A percentile compares a stretch with the other conserved stretches of the same genome.
Evolutionary conservation across 1,140 invertebrate genomes (phyloP).

Genomic region (Cataglyphis hispanica): DNA sequence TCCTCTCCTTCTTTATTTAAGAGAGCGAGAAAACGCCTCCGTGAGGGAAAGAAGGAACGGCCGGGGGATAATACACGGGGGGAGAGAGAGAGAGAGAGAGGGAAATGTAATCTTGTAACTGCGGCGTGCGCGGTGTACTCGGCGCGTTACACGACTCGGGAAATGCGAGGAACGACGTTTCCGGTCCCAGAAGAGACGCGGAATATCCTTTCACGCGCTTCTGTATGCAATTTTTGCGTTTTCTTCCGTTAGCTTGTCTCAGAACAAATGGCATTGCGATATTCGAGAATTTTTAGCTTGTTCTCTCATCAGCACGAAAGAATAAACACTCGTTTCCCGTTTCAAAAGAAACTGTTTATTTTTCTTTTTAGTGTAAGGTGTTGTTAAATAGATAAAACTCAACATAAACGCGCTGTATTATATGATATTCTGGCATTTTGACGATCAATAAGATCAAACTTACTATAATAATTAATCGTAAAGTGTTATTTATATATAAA

Average conservation of each 20-base stretch:
- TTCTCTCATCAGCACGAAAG: background rate
- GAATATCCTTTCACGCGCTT: constrained; percentile 45
- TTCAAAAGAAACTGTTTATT: background rate
- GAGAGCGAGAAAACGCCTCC: constrained; percentile 21
- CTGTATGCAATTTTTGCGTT: background rate
- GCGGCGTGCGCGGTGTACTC: constrained; percentile 21
- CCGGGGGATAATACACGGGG: background rate
- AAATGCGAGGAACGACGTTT: constrained; percentile 21
- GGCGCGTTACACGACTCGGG: constrained; percentile 34
- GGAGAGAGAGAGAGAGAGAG: background rate
- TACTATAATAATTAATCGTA: background rate
- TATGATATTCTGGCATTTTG: background rate
- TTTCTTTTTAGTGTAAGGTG: background rate
- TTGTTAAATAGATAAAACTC: background rate
- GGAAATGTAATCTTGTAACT: constrained; percentile 43
- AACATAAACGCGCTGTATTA: background rate
- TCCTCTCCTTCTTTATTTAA: constrained; percentile 39
- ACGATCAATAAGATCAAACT: background rate
- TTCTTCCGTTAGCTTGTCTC: background rate
- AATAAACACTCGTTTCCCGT: background rate
- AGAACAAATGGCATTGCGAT: constrained; percentile 22
- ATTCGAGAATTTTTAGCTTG: constrained; percentile 15
- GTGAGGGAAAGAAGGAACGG: background rate
- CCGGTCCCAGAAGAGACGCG: background rate
- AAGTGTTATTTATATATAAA: background rate